Conservation (phyloP, 2,113 vertebrate genomes). For the Geothlypis trichas region DNA sequence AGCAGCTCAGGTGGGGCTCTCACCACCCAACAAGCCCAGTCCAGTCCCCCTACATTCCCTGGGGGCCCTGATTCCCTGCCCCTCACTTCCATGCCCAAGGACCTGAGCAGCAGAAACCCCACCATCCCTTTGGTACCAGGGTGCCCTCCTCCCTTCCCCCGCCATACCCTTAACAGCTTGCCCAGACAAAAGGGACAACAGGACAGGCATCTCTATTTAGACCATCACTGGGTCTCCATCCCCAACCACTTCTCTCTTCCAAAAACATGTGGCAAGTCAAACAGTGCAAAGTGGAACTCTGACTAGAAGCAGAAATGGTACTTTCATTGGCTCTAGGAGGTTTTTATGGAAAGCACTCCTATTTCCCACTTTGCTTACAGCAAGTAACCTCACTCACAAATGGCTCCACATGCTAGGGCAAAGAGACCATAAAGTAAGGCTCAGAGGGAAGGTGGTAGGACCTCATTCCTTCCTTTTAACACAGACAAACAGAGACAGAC, state of each 20-base stretch:
- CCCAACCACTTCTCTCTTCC: not conserved
- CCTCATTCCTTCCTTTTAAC: not conserved
- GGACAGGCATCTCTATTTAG: not conserved
- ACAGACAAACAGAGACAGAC: not conserved
- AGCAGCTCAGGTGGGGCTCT: not conserved
- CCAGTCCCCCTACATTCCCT: not conserved
- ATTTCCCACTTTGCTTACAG: not conserved
- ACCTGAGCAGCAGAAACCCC: not conserved
- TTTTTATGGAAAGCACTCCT: not conserved
- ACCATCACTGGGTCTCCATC: not conserved
- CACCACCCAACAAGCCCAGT: not conserved
- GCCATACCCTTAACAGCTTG: not conserved
- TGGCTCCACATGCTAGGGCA: accelerated
- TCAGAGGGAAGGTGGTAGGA: not conserved
- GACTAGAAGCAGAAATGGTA: not conserved
- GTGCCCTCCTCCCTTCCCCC: not conserved
- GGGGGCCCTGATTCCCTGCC: not conserved
- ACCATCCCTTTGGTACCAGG: accelerated
- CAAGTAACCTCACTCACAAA: not conserved
- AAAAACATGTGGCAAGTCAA: not conserved
- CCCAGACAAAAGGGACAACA: not conserved
- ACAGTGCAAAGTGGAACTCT: not conserved
- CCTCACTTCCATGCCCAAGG: not conserved
- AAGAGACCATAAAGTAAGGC: not conserved
- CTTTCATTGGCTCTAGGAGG: not conserved